Base-by-base conservation (phyloP, 2,888 invertebrate genomes). In the Osmoderma eremita region DNA sequence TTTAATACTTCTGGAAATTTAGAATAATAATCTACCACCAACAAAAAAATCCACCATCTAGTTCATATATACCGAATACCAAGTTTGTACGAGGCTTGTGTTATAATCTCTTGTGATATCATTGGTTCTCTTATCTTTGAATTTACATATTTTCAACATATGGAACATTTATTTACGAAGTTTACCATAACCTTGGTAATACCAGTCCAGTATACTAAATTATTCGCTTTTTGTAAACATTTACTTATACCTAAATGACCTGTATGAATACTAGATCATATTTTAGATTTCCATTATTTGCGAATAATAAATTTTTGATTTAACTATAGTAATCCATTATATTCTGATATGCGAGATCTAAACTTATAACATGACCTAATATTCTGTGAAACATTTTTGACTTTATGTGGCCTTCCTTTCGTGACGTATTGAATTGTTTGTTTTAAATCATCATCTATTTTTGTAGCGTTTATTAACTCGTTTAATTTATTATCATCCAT, bases 201-300 rank as follows among this genome's bases (percentile, higher is more conserved):
- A 5, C 20, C 38, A 6, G 54, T 8, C 74, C 74, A 76, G 73
- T 73, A 75, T 12, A 75, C 70, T 5, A 70, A 69, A 17, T 70
- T 71, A 50, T 69, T 69, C 4, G 74, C 75, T 24, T 72, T 22
- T 5, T 49, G 58, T 12, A 71, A 42, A 54, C 73, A 74, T 49
- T 73, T 75, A 5, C 61, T 71, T 20, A 76, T 70, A 0, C 75
- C 76, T 0, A 72, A 67, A 61, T 77, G 77, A 1, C 76, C 75
- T 30, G 65, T 66, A 50, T 77, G 74, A 3, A 77, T 61, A 53
- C 53, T 50, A 15, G 64, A 15, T 17, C 75, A 49, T 5, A 74
- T 58, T 54, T 75, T 72, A 17, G 42, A 8, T 48, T 67, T 70
- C 39, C 73, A 38, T 0, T 41, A 5, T 17, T 13, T 17, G 12